Evolutionary conservation across 2,797 vertebrate species (phyloP), one percentile per base, ranked within the genome.

Genomic region (Geotrypetes seraphini): DNA sequence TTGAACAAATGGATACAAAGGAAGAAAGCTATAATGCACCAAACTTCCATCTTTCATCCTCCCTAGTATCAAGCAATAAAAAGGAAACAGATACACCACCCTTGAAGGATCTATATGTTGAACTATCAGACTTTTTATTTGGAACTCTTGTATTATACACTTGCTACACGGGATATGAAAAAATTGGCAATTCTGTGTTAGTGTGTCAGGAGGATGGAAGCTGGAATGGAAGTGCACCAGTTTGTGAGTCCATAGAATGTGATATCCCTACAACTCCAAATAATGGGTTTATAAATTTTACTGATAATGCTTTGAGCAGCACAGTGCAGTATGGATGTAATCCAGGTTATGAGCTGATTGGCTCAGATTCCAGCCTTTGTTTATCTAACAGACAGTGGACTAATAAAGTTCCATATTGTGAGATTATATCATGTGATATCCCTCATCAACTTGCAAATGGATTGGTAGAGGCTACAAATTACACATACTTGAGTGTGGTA

Each of bases 161-260:
- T 0, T 99, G 96, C 50, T 75, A 88, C 37, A 61, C 75, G 21
- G 91, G 92, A 16, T 94, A 97, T 0, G 88, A 96, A 54, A 71
- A 95, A 26, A 63, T 80, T 6, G 84, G 76, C 36, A 65, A 61
- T 21, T 73, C 81, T 2, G 4, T 78, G 19, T 48, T 99, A 36
- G 38, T 78, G 45, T 99, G 96, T 61, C 87, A 83, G 55, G 92
- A 97, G 55, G 86, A 96, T 9, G 96, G 91, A 1, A 64, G 71
- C 12, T 99, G 96, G 96, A 98, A 95, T 0, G 90, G 91, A n/a
- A 91, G 82, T 2, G 90, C 94, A 1, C 94, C 96, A 0, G 41
- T 60, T 6, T 99, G 96, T 24, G 36, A 85, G 31, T 90, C 87
- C 0, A 73, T 90, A 15, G 84, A 92, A 44, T 99, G 96, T 30